Evolutionary conservation across 2,113 vertebrate genomes (phyloP), one percentile per base, ranked within the genome.

Genomic region (Tupaia chinensis): DNA sequence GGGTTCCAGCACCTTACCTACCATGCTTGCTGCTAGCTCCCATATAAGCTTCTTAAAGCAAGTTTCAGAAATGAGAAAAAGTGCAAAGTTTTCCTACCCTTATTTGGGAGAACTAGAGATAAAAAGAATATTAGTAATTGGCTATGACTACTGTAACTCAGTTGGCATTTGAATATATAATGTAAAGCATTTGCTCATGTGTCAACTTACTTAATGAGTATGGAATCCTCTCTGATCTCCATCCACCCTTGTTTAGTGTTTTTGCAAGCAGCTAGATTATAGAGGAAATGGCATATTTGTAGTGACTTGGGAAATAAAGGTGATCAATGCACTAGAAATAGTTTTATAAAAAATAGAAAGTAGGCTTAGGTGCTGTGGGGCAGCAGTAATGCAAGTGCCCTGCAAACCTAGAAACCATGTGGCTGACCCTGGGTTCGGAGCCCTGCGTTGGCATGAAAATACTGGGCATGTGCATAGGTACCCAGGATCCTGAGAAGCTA

Each of bases 161-260:
- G 0, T 79, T 87, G 66, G 66, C 81, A 69, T 89, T 76, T 95
- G 84, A 79, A 87, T 32, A 87, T 32, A 80, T 68, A 82, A 15
- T 94, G 17, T 86, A 86, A 93, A 68, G 53, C 65, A 76, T 86
- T 91, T n/a, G 79, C 81, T 88, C 8, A 9, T 92, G 6, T 84
- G 79, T 44, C 44, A 44, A 92, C 63, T 95, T 93, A 90, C 17
- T 87, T 93, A 68, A 89, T 79, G 68, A 93, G 58, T 86, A 91
- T 96, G 79, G 29, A 79, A 56, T 93, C 13, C 25, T 13, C 5
- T 7, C 25, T 9, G 44, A 44, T 5, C 14, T 9, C 2, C 6
- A 13, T 44, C 44, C 2, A n/a, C 22, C 60, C n/a, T 73, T 65
- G 17, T 34, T 69, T 76, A 70, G 25, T 76, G 13, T 90, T 14